Base-by-base conservation (phyloP, 2,113 vertebrate species). In the Chionis minor region DNA sequence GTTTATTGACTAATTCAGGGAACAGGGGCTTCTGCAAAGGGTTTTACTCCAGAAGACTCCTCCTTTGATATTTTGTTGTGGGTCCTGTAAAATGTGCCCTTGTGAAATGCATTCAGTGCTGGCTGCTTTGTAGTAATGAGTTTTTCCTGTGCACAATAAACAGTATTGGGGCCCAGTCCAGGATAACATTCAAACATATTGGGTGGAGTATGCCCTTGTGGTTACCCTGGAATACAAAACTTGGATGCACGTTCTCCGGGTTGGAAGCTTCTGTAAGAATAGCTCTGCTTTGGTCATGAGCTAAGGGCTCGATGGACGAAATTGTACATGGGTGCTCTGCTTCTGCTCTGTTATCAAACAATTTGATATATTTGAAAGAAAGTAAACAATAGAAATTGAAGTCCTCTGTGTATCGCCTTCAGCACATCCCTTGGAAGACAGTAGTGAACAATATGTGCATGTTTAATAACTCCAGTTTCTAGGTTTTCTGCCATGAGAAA, bases 161-260 rank as follows among this genome's bases (percentile, higher is more conserved):
- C 94, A 94, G 58, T 45, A 21, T 58, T 1, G 24, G 81, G 73
- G 89, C 70, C 62, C 55, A 27, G 73, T 65, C 89, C 94, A 97
- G 78, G 38, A 79, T 65, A 93, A 32, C 83, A 54, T 74, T 96
- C 86, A 92, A 79, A 81, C 83, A 80, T 92, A 54, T 81, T 86
- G 95, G 94, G 91, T 94, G 96, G 95, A 96, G 94, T 94, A 92
- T 87, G 92, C 94, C 88, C 86, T 86, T 45, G 94, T 95, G 96
- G 80, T 69, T 97, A 87, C 72, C 56, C 82, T 95, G 95, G 80
- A 96, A 87, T 75, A 96, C 83, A 81, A 58, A 93, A 91, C 94
- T 95, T 95, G 96, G 89, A 96, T 91, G 40, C 73, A 42, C 0
- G 1, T 89, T 87, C 61, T 91, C 54, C 0, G 74, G 16, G 4